Evolutionary conservation across 2,113 vertebrate species (phyloP).

Genomic region (Carassius carassius): DNA sequence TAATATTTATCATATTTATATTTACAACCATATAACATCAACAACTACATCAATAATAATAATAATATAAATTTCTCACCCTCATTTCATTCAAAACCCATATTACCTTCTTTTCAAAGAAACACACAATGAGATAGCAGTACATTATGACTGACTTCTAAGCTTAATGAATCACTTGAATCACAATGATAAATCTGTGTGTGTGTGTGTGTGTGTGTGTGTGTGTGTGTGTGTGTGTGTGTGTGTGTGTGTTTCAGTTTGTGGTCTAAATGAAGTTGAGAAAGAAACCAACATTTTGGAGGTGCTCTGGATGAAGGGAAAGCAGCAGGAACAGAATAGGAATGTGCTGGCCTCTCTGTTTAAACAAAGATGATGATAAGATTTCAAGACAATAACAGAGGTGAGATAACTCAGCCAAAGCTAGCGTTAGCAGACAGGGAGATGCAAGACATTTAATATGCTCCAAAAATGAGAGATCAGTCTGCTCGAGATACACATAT

Average conservation of each 20-base stretch:
- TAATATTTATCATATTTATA: too few species aligned
- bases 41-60: neutral
- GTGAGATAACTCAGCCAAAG: constrained; percentile 73
- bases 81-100: neutral
- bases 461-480: constrained; percentile 38
- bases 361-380: constrained; percentile 78
- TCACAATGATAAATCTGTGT: neutral
- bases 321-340: constrained; percentile 64
- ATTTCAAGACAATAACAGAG: constrained; percentile 77
- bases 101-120: neutral
- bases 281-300: constrained; percentile 13
- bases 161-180: neutral
- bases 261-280: neutral
- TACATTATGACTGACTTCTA: neutral
- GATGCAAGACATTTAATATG: constrained; percentile 58
- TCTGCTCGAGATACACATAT: constrained; percentile 4
- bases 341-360: constrained; percentile 74
- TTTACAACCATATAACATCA: neutral
- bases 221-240: too few species aligned
- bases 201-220: too few species aligned
- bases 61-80: neutral
- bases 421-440: constrained; percentile 58
- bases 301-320: constrained; percentile 52
- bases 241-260: too few species aligned
- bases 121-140: neutral